These are phyloP conservation scores for Sepiola atlantica DNA, from an alignment of 2,888 invertebrate genomes.

Conservation along the genomic window DNA sequence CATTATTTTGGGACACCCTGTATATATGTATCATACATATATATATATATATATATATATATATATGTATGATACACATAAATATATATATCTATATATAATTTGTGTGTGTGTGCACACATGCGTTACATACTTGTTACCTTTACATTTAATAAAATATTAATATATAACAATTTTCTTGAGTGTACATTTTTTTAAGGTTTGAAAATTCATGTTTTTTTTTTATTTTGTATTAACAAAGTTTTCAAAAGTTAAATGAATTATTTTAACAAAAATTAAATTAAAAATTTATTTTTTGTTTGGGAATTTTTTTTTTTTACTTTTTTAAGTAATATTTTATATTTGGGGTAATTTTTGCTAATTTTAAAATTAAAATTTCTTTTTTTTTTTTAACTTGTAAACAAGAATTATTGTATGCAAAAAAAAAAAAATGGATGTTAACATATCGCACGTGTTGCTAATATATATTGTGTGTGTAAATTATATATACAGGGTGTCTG, in stretches of 20 bases:
- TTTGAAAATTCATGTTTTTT: neutral
- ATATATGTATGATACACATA: no score
- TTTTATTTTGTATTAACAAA: no score
- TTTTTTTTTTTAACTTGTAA: neutral
- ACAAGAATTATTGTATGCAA: neutral
- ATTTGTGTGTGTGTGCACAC: no score
- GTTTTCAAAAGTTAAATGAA: neutral
- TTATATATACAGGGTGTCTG: neutral
- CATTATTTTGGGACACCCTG: no score
- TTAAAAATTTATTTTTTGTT: neutral
- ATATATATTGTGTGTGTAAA: neutral
- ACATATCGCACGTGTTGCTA: neutral
- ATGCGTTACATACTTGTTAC: neutral
- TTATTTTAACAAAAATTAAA: neutral
- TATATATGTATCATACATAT: no score
- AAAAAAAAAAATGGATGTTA: neutral
- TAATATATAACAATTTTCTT: neutral
- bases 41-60: no score
- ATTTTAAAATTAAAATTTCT: neutral
- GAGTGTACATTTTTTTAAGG: neutral
- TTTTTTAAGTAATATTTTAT: neutral
- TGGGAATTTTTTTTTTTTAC: neutral
- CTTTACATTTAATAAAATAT: neutral
- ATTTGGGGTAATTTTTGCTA: neutral
- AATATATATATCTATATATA: no score